Evolutionary conservation across 1,140 invertebrate genomes (phyloP), one percentile per base, ranked within the genome.

Genomic region (Drosophila erecta): DNA sequence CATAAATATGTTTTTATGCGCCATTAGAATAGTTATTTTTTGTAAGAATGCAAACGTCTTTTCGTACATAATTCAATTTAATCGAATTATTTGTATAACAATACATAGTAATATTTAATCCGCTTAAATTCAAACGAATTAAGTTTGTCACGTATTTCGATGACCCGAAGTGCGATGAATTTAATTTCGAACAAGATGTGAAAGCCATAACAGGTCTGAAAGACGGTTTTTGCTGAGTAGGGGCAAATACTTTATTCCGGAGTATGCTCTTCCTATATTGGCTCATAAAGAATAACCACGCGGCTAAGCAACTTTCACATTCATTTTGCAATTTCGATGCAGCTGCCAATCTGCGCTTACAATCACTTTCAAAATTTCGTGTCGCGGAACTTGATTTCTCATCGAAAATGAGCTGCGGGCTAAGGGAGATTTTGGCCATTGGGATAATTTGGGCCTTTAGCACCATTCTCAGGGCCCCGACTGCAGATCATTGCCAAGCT

Each of bases 261-360:
- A 44, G 64, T 70, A 50, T 70, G 49, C 40, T 46, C 49, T 47
- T 35, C 35, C 33, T 22, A 57, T 70, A 70, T 49, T 20, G 38
- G 24, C 40, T 55, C 53, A 20, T 51, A 51, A 51, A 76, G 71
- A 64, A 71, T 71, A 70, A 70, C 33, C 66, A 38, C 30, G 71
- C 71, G 54, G 60, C 54, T 62, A 50, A 69, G 70, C 71, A 83
- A 87, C 84, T 89, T 89, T 89, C 85, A 89, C 85, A 84, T 80
- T 87, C 84, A 79, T 81, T 86, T 78, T 64, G 67, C 67, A 81
- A 59, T 67, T 79, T 84, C 72, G 56, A 55, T 67, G 73, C 74
- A 76, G 73, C 64, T 60, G 74, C 62, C 74, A 77, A 76, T 77
- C 74, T 76, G 61, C 33, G 40, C 73, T 64, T 58, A 87, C 78